These are phyloP conservation scores for Phyllostomus hastatus DNA, from an alignment of 2,113 vertebrate species.

Conservation along the genomic window DNA sequence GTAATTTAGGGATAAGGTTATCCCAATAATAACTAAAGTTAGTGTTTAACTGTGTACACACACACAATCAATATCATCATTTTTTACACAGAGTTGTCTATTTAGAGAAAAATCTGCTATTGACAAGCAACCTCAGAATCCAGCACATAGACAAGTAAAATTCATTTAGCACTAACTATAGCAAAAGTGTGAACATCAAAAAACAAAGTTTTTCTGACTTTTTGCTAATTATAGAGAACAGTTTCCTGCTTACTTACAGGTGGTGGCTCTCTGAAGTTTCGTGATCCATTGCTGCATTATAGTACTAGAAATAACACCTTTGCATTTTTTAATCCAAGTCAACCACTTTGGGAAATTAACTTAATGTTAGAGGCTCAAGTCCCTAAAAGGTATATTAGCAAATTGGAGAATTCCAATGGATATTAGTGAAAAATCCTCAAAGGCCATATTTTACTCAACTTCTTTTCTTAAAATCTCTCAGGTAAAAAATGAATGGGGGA, in stretches of 20 bases:
- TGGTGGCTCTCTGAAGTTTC: background rate
- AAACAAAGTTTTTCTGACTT: background rate
- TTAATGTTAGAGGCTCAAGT: background rate
- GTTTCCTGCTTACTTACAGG: background rate
- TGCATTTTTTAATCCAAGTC: background rate
- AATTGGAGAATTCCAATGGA: background rate
- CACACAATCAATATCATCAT: background rate
- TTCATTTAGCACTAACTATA: background rate
- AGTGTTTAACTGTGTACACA: background rate
- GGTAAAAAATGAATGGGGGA: background rate
- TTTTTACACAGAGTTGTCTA: background rate
- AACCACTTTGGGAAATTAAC: background rate
- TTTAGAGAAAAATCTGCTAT: background rate
- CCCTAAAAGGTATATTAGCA: background rate
- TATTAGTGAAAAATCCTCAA: background rate
- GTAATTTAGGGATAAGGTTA: background rate
- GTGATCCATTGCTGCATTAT: background rate
- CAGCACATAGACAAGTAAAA: background rate
- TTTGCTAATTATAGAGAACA: background rate
- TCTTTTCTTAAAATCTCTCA: background rate
- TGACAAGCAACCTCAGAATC: background rate
- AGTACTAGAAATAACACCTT: background rate
- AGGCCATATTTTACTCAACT: background rate
- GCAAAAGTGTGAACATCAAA: background rate
- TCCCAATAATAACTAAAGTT: background rate